Conservation (phyloP, 2,797 vertebrate genomes). For the Scleropages formosus region DNA sequence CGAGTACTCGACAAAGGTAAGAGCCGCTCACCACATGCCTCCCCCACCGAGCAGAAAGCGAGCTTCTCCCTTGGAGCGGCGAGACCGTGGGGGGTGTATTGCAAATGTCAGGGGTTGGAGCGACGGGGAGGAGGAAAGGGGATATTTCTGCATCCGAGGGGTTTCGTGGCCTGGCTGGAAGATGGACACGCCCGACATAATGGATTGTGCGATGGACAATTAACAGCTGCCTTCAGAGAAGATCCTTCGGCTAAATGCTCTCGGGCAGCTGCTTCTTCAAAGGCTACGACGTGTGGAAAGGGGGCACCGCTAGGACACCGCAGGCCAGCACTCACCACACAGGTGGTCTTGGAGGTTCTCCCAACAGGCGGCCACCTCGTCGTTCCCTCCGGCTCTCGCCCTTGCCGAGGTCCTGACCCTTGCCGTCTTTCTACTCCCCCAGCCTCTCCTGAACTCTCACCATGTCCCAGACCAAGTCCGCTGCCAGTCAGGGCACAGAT, state of each 20-base stretch:
- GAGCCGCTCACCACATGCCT: slow-evolving; percentile 44
- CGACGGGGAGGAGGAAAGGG: neutral
- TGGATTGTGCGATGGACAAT: no score
- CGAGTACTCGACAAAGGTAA: slow-evolving; percentile 82
- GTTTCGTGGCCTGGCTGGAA: no score
- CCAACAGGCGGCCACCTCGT: neutral
- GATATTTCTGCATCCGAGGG: no score
- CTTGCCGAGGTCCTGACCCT: neutral
- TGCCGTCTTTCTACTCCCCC: slow-evolving; percentile 2
- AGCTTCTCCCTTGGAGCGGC: neutral
- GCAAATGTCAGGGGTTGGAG: neutral
- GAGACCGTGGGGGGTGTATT: neutral
- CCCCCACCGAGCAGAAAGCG: neutral
- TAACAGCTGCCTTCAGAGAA: no score
- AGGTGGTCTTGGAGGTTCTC: no score
- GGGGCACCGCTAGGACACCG: neutral
- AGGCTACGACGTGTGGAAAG: no score
- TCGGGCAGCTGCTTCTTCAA: no score
- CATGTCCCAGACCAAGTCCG: slow-evolving; percentile 86
- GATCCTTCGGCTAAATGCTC: neutral
- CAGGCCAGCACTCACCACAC: neutral
- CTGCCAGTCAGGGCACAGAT: slow-evolving; percentile 75
- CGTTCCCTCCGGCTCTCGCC: neutral
- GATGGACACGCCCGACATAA: no score
- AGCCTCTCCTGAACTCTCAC: slow-evolving; percentile 67